Conservation (phyloP, 2,888 invertebrate species). For the Esperia sulphurella region DNA sequence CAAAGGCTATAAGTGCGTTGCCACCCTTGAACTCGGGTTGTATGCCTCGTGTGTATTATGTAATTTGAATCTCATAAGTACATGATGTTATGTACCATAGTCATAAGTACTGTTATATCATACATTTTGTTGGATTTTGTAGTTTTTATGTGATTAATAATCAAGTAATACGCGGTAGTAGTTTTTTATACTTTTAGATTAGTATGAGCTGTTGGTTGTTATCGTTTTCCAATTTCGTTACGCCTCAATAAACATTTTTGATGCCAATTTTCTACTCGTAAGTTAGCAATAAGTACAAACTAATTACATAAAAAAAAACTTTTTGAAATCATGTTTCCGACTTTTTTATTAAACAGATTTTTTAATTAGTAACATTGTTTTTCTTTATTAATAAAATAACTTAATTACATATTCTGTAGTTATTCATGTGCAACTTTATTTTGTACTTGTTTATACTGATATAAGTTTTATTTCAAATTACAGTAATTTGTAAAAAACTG, state of each 20-base stretch:
- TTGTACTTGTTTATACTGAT: constrained; percentile 36
- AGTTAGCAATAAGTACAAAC: constrained; percentile 23
- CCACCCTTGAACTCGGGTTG: too few relatives aligned
- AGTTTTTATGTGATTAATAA: too few relatives aligned
- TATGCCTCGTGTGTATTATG: too few relatives aligned
- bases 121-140: too few relatives aligned
- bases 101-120: too few relatives aligned
- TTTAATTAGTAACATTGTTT: constrained; percentile 3
- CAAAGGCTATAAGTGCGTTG: too few relatives aligned
- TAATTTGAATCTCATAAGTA: too few relatives aligned
- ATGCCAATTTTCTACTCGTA: constrained; percentile 36
- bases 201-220: not conserved
- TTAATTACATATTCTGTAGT: not conserved
- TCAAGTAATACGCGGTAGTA: too few relatives aligned
- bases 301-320: constrained; percentile 31
- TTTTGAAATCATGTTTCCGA: constrained; percentile 36
- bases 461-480: constrained; percentile 11
- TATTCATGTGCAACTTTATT: constrained; percentile 30
- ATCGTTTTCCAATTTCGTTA: too few relatives aligned
- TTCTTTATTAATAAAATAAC: constrained; percentile 6
- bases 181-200: too few relatives aligned
- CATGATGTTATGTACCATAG: too few relatives aligned
- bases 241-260: constrained; percentile 20
- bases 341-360: constrained; percentile 30
- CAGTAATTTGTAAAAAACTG: constrained; percentile 1